These are phyloP conservation scores for Biston betularia DNA, from an alignment of 2,888 invertebrate species.

Conservation along the genomic window DNA sequence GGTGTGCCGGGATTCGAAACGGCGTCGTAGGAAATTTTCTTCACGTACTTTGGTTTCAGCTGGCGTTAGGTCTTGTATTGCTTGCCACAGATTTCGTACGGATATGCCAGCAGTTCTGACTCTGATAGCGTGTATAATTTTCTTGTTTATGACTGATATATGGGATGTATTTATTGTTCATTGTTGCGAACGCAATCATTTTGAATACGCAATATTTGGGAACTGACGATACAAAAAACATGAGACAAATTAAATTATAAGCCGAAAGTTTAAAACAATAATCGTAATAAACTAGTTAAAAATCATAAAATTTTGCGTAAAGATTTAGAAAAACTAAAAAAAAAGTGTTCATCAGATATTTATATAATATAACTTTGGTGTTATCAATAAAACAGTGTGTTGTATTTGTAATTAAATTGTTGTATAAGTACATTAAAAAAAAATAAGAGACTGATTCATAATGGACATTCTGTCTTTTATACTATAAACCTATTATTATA, in stretches of 20 bases:
- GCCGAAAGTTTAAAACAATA: no score
- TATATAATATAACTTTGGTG: no score
- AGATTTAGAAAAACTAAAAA: no score
- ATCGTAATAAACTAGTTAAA: no score
- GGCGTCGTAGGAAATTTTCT: constrained; percentile 57
- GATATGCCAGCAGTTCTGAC: constrained; percentile 18
- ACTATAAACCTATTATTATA: no score
- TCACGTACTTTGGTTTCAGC: constrained; percentile 40
- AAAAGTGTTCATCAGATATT: no score
- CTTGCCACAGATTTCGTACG: constrained; percentile 24
- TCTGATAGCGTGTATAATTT: constrained; percentile 27
- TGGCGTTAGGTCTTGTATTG: constrained; percentile 41
- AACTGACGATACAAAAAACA: neutral
- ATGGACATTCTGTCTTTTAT: no score
- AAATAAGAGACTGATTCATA: no score
- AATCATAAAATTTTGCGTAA: no score
- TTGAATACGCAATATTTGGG: neutral
- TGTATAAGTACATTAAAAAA: no score
- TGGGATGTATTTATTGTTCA: constrained; percentile 32
- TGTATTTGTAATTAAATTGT: no score
- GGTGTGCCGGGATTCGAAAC: constrained; percentile 62
- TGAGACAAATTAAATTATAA: neutral
- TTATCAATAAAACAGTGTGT: no score
- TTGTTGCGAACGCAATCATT: constrained; percentile 22
- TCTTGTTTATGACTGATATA: constrained; percentile 39